phyloP scores from a whole-genome alignment of 2,888 invertebrate genomes.

The Drosophila anomalata region DNA sequence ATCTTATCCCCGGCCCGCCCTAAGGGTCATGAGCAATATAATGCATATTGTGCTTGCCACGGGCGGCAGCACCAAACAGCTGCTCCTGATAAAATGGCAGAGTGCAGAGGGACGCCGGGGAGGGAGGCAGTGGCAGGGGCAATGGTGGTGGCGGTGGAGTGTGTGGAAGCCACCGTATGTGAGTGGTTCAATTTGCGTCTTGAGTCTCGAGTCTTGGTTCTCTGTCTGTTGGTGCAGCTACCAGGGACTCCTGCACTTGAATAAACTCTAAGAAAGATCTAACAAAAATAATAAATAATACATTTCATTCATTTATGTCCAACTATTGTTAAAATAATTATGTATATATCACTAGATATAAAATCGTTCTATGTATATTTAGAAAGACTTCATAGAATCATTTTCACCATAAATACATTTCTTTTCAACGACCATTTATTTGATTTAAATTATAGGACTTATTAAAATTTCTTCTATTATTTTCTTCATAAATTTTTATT shows the following conservation, averaged over 20 bases:
- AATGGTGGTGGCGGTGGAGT: neutral
- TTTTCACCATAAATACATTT: too few relatives aligned
- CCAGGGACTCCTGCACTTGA: conserved; percentile 21
- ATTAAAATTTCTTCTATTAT: too few relatives aligned
- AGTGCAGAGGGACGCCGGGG: neutral
- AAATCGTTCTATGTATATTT: too few relatives aligned
- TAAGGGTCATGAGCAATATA: conserved; percentile 62
- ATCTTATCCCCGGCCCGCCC: conserved; percentile 66
- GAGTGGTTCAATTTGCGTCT: conserved; percentile 41
- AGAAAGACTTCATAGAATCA: too few relatives aligned
- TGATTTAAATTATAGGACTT: too few relatives aligned
- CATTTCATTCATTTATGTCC: neutral
- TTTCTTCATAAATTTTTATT: too few relatives aligned
- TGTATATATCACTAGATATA: too few relatives aligned
- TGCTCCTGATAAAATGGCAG: conserved; percentile 47
- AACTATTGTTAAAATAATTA: too few relatives aligned
- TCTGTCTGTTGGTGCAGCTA: conserved; percentile 21
- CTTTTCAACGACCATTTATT: too few relatives aligned
- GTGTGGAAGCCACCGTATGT: conserved; percentile 25
- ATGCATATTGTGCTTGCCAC: conserved; percentile 37
- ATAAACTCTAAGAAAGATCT: neutral
- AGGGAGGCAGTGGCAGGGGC: neutral
- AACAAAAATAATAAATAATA: neutral
- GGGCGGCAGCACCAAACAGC: conserved; percentile 32
- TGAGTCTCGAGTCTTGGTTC: conserved; percentile 12